Conservation (phyloP, 2,888 invertebrate species). For the Yponomeuta evonymella region DNA sequence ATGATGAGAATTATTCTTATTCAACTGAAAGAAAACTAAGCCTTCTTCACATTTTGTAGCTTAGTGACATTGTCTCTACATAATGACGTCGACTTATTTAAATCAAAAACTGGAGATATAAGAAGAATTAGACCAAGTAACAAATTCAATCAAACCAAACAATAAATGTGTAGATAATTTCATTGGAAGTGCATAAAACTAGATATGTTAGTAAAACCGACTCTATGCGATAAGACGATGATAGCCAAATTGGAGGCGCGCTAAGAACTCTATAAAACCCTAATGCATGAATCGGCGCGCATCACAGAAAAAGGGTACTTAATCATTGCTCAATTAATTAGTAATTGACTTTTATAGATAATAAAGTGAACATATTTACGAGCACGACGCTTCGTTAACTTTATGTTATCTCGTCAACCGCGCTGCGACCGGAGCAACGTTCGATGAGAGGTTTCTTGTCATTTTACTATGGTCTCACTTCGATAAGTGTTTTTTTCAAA, state of each 20-base stretch:
- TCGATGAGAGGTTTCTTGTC: slow-evolving; percentile 20
- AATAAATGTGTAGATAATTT: slow-evolving; percentile 9
- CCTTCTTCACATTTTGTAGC: too few relatives aligned
- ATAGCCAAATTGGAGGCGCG: slow-evolving; percentile 50
- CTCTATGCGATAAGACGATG: slow-evolving; percentile 26
- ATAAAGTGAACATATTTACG: slow-evolving; percentile 68
- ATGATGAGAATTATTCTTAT: too few relatives aligned
- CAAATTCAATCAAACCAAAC: slow-evolving; percentile 1
- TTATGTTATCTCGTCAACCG: slow-evolving; percentile 69
- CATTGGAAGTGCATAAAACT: slow-evolving; percentile 2
- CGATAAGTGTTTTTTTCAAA: background rate
- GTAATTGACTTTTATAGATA: slow-evolving; percentile 72
- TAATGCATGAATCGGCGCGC: slow-evolving; percentile 38
- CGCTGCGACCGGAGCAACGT: slow-evolving; percentile 44
- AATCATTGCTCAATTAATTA: slow-evolving; percentile 74
- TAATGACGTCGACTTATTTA: background rate
- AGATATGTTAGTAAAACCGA: background rate
- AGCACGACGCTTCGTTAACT: slow-evolving; percentile 59
- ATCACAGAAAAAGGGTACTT: slow-evolving; percentile 49
- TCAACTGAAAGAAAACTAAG: too few relatives aligned
- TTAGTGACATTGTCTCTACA: background rate
- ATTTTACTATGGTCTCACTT: background rate
- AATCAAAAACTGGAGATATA: background rate
- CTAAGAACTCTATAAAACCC: slow-evolving; percentile 30
- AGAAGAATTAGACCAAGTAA: slow-evolving; percentile 1